Evolutionary conservation across 2,797 vertebrate genomes (phyloP).

Genomic region (Dryobates pubescens): DNA sequence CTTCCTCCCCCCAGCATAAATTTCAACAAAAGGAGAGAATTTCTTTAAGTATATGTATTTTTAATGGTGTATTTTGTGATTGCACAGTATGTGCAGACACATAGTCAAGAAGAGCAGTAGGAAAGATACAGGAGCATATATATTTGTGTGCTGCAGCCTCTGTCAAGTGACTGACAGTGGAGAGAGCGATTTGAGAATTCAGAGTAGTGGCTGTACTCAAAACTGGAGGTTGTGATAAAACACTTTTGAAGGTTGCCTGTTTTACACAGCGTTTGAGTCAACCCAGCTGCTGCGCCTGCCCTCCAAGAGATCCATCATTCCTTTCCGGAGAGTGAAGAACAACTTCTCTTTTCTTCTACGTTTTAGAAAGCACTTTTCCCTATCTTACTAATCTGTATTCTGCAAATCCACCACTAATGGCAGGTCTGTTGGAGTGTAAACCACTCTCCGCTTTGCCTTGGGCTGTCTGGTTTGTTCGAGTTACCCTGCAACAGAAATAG

Average conservation of each 20-base stretch:
- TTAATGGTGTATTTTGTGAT: not conserved
- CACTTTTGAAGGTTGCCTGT: slow-evolving; percentile 22
- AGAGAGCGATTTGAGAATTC: slow-evolving; percentile 21
- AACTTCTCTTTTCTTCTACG: not conserved
- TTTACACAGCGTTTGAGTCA: slow-evolving; percentile 36
- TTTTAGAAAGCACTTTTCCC: slow-evolving; percentile 41
- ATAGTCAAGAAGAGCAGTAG: not conserved
- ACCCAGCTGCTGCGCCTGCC: not conserved
- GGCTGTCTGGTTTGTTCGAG: slow-evolving; percentile 75
- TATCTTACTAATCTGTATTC: slow-evolving; percentile 71
- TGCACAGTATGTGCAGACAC: not conserved
- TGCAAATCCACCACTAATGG: slow-evolving; percentile 61
- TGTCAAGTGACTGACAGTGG: not conserved
- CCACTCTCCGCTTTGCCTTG: slow-evolving; percentile 69
- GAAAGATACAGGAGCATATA: not conserved
- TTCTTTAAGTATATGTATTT: not conserved
- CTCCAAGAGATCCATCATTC: slow-evolving; percentile 59
- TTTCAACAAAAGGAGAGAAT: not conserved
- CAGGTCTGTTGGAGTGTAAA: slow-evolving; percentile 71
- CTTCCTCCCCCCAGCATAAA: not conserved
- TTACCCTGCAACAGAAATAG: slow-evolving; percentile 76
- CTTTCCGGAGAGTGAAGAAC: slow-evolving; percentile 38
- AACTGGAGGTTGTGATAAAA: slow-evolving; percentile 48
- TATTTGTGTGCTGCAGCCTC: not conserved
- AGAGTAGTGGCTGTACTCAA: not conserved